Evolutionary conservation across 64 coral and sea anemone genomes (phyloP), one percentile per base, ranked within the genome.

Genomic region (Astreopora myriophthalma): DNA sequence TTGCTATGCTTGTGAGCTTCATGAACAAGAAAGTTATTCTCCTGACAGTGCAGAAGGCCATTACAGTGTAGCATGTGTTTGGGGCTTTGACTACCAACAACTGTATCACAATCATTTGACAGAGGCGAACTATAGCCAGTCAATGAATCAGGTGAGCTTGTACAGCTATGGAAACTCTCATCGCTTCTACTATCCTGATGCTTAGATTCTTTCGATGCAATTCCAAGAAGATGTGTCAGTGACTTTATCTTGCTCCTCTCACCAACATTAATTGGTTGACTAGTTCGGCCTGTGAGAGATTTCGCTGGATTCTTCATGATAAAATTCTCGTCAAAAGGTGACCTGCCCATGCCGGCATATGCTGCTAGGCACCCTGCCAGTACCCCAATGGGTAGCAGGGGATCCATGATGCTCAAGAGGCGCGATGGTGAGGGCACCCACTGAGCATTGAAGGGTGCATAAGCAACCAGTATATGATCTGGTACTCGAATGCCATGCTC

Each of bases 261-360:
- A 24, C 73, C 49, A 30, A 86, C 46, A 79, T 82, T 67, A 24
- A 76, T 76, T 34, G 87, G 77, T 35, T 57, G 49, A 34, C 37
- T 84, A 32, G 65, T 39, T 72, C 89, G 91, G 0, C 71, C 74
- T 69, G 87, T 75, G 37, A 94, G 69, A 13, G 92, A 89, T 30
- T 79, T 92, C 19, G 92, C 70, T 3, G 88, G 48, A 80, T 89
- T 98, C 19, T 87, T 92, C 14, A 73, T 98, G 35, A 92, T 91
- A 67, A n/a, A n/a, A n/a, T n/a, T n/a, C n/a, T 98, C 92, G 31
- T 98, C 96, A 94, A 98, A 98, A 19, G 96, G 96, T 62, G 96
- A 98, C 70, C 75, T 98, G 25, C 87, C 96, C 7, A 98, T 30
- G n/a, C 96, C 96, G 34, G 96, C 84, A 44, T 98, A 98, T 3